Base-by-base conservation (phyloP, 2,888 invertebrate genomes). In the Pachydiplax longipennis region DNA sequence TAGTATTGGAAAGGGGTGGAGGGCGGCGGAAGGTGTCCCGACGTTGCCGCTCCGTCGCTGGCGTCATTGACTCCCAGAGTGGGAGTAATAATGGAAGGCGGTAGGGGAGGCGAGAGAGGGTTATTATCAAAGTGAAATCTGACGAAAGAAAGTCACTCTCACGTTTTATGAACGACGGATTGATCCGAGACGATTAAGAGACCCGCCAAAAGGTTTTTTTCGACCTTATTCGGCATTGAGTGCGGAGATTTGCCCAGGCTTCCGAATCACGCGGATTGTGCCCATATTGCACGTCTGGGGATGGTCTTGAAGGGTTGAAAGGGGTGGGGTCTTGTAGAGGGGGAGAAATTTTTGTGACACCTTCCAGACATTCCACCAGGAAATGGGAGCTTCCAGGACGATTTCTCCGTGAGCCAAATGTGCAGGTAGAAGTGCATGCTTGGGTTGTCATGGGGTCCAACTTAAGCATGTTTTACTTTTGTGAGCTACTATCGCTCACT, bases 51-150 rank as follows among this genome's bases (percentile, higher is more conserved):
- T 87, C 65, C 22, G 37, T 87, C 87, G 87, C 87, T 87, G 87
- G 87, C 87, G 87, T 87, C 87, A 87, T 87, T 87, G 87, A 87
- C 87, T 87, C 65, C 61, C 58, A n/a, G 61, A 65, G 87, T 61
- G 87, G 87, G 31, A 61, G 73, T 12, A 87, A 87, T 58, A 61
- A 61, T 61, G 37, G 73, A 31, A 73, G n/a, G n/a, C 12, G 73
- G 31, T 31, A 31, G n/a, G 25, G 73, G 25, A n/a, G 25, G 10
- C 25, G 5, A 65, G 22, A 22, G 65, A 25, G 73, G 73, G 31
- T 31, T 31, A 25, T 73, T 31, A 31, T 73, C 73, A 73, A 73
- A 73, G 73, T 15, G 73, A 73, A 73, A 73, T 73, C 73, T 73
- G 73, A 31, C 25, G 73, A 73, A 73, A 73, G 73, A 31, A 73